A percentile compares a stretch with the other conserved stretches of the same genome.
These are phyloP conservation scores for Otolemur crassicaudatus DNA, from an alignment of 2,797 vertebrate genomes.

Conservation along the genomic window DNA sequence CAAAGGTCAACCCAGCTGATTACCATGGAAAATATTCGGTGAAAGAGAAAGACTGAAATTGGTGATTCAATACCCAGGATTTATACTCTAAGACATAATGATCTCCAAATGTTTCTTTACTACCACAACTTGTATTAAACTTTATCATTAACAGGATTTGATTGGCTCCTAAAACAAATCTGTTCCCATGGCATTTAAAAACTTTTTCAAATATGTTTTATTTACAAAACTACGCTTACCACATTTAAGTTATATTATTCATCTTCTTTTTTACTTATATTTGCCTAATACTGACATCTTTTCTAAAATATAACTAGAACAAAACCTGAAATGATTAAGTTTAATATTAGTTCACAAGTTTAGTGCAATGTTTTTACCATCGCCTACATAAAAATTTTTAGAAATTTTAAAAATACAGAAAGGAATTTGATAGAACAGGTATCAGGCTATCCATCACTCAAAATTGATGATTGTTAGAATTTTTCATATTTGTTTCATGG, in stretches of 20 bases:
- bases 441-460: neutral
- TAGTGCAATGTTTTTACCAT: neutral
- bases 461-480: neutral
- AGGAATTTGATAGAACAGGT: neutral
- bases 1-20: neutral
- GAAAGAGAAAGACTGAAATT: neutral
- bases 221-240: neutral
- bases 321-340: slow-evolving; percentile 16
- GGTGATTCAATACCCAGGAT: neutral
- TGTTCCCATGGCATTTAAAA: neutral
- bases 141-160: neutral
- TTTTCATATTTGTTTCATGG: neutral
- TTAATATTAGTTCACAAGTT: slow-evolving; percentile 1
- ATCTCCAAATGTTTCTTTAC: neutral
- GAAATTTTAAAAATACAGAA: slow-evolving; percentile 9
- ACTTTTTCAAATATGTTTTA: neutral
- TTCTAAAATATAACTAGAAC: slow-evolving; percentile 50
- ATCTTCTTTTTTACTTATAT: slow-evolving; percentile 40
- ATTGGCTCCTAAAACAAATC: neutral
- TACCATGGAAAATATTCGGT: neutral
- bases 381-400: neutral
- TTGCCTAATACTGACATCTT: neutral
- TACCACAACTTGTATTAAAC: neutral
- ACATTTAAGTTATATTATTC: neutral
- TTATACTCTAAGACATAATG: neutral